Percentiles rank a stretch among this genome's conserved stretches.
phyloP scores from a whole-genome alignment of 2,797 vertebrate species.

The Pelochelys cantorii region DNA sequence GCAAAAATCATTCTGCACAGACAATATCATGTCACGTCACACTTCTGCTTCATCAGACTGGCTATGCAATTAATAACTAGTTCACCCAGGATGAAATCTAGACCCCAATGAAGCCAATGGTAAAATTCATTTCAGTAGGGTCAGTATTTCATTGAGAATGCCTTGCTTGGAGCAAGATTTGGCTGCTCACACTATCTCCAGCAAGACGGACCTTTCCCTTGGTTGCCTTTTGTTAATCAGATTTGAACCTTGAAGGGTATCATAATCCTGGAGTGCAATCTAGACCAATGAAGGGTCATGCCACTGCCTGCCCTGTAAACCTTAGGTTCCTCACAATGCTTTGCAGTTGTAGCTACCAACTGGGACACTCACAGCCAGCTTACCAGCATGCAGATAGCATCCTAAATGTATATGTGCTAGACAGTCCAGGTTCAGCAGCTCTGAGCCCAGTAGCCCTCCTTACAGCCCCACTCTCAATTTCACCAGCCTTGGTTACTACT shows the following conservation, averaged over 20 bases:
- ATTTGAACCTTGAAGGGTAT: background rate
- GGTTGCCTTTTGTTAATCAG: background rate
- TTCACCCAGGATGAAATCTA: background rate
- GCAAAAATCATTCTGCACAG: background rate
- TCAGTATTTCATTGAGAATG: background rate
- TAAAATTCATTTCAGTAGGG: background rate
- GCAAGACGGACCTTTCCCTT: background rate
- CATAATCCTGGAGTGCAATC: background rate
- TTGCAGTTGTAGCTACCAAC: background rate
- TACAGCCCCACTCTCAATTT: background rate
- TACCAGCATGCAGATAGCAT: background rate
- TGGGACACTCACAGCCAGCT: background rate
- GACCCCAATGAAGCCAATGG: background rate
- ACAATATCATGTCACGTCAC: background rate
- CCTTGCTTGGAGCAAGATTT: accelerated
- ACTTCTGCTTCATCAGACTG: background rate
- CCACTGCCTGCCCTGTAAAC: background rate
- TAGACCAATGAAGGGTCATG: background rate
- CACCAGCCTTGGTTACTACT: background rate
- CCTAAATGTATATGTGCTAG: background rate
- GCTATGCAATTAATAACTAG: background rate
- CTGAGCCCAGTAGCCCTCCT: background rate
- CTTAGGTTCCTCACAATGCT: background rate
- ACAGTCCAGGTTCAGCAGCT: background rate
- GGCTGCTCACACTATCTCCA: background rate